These are phyloP conservation scores for Clavelina lepadiformis DNA, from an alignment of 23 tunicate genomes.

Conservation along the genomic window DNA sequence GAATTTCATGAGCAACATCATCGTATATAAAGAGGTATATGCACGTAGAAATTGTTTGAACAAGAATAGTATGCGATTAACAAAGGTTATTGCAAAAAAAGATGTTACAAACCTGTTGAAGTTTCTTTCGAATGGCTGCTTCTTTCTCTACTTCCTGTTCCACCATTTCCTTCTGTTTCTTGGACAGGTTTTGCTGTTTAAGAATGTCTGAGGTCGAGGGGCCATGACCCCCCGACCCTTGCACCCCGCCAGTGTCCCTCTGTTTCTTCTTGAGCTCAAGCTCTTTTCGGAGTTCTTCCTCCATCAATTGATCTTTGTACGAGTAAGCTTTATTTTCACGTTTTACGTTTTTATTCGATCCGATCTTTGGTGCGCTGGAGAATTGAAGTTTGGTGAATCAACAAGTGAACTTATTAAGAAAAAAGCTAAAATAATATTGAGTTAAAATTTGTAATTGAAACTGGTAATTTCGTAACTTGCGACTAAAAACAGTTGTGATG, in stretches of 20 bases:
- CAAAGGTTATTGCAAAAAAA: no score
- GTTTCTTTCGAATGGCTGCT: slow-evolving; percentile 29
- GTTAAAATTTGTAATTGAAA: no score
- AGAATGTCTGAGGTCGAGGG: slow-evolving; percentile 24
- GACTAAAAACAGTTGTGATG: no score
- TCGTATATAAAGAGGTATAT: not conserved
- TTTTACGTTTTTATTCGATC: slow-evolving; percentile 73
- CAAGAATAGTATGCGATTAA: no score
- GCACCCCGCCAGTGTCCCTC: slow-evolving; percentile 45
- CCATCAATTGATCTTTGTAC: slow-evolving; percentile 72
- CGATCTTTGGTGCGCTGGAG: slow-evolving; percentile 73
- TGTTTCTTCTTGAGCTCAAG: slow-evolving; percentile 55
- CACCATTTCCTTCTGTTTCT: slow-evolving; percentile 72
- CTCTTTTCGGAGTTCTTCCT: slow-evolving; percentile 44
- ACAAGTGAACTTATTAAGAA: no score
- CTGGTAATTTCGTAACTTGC: no score
- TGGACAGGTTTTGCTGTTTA: slow-evolving; percentile 45
- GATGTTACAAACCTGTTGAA: slow-evolving; percentile 31
- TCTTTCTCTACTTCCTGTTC: slow-evolving; percentile 76
- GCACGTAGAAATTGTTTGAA: no score
- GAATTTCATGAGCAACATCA: no score
- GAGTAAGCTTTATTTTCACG: slow-evolving; percentile 85
- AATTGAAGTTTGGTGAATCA: not conserved
- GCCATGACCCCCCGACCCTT: slow-evolving; percentile 43
- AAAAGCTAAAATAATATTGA: no score